These are phyloP conservation scores for Sternotherus odoratus DNA, from an alignment of 2,797 vertebrate genomes.

Conservation along the genomic window DNA sequence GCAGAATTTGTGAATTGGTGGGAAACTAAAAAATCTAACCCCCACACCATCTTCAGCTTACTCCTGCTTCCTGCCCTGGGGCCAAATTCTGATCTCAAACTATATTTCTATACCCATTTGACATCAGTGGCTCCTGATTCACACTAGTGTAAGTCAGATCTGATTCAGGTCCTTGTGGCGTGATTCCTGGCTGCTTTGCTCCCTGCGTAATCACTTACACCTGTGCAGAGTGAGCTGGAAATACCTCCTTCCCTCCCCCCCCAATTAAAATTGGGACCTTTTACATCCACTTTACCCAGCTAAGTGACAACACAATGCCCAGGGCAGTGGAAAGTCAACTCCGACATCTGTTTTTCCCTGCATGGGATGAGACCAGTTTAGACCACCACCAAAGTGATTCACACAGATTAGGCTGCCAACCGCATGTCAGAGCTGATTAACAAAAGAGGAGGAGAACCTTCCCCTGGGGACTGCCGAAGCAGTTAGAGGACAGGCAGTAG, in stretches of 20 bases:
- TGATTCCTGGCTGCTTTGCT: not conserved
- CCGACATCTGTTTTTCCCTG: not conserved
- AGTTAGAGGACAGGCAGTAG: not conserved
- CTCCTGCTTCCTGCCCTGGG: not conserved
- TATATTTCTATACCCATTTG: not conserved
- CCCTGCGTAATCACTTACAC: not conserved
- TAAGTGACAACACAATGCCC: not conserved
- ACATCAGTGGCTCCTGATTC: not conserved
- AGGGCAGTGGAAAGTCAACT: not conserved
- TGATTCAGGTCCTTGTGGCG: not conserved
- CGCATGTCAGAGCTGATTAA: not conserved
- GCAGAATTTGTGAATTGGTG: not conserved
- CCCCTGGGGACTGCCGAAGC: not conserved
- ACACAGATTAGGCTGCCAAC: not conserved
- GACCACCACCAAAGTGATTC: not conserved
- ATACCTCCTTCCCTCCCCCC: accelerated
- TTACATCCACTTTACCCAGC: not conserved
- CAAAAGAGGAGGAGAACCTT: not conserved
- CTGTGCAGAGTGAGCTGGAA: not conserved
- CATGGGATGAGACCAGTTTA: not conserved
- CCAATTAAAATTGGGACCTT: not conserved
- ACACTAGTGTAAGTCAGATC: not conserved
- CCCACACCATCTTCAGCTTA: not conserved
- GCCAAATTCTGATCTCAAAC: not conserved
- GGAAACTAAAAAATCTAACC: not conserved